Evolutionary conservation across 2,888 invertebrate species (phyloP).

Genomic region (Chymomyza caudatula): DNA sequence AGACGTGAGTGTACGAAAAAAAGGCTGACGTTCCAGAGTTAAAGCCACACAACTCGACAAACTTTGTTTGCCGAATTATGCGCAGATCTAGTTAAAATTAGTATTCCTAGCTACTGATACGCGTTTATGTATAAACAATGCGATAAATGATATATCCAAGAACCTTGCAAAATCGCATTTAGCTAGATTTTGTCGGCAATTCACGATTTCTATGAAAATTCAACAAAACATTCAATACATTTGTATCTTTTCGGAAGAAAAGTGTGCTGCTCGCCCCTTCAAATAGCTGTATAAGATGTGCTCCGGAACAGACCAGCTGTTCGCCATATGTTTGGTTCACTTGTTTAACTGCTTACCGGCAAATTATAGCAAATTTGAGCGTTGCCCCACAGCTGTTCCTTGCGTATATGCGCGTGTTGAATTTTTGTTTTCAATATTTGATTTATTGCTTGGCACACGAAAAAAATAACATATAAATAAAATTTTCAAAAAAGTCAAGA

Average conservation of each 20-base stretch:
- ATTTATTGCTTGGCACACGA: slow-evolving; percentile 32
- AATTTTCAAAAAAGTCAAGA: not conserved
- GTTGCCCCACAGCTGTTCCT: slow-evolving; percentile 30
- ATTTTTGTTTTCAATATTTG: slow-evolving; percentile 18
- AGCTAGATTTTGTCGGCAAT: no score
- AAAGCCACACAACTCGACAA: no score
- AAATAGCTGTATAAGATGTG: not conserved
- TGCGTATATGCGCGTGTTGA: slow-evolving; percentile 4
- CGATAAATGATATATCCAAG: no score
- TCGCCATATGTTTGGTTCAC: not conserved
- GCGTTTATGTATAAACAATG: no score
- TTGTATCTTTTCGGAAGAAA: not conserved
- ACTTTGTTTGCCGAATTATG: no score
- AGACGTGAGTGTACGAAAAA: no score
- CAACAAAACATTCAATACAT: not conserved
- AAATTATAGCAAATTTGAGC: not conserved
- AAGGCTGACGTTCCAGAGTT: no score
- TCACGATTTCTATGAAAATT: no score
- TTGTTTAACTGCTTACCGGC: not conserved
- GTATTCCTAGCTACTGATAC: no score
- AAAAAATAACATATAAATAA: slow-evolving; percentile 4
- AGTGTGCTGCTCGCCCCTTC: not conserved
- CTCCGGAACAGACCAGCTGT: not conserved
- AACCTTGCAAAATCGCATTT: no score
- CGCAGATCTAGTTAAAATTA: no score